Percentiles rank a stretch among this genome's conserved stretches.
phyloP scores from a whole-genome alignment of 2,113 vertebrate genomes.

The Scartelaos histophorus region DNA sequence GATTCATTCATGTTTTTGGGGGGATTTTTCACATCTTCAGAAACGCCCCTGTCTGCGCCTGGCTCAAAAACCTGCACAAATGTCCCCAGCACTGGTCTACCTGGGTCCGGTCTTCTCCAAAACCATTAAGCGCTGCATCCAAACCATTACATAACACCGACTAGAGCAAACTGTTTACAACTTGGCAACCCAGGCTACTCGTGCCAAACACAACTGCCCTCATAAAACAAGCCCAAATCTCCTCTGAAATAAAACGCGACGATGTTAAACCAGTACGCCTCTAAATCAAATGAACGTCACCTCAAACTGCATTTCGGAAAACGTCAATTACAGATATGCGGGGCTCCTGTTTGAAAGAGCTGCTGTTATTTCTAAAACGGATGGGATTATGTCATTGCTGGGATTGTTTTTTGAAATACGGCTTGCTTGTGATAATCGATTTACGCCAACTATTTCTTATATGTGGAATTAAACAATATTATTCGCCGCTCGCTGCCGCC shows the following conservation, averaged over 20 bases:
- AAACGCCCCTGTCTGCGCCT: neutral
- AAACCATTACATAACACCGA: conserved; percentile 8
- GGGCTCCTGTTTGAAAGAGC: rapidly evolving
- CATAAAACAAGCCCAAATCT: neutral
- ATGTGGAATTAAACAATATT: conserved; percentile 29
- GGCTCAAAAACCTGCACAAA: neutral
- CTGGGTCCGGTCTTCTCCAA: neutral
- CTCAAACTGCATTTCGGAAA: conserved; percentile 11
- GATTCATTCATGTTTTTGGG: neutral
- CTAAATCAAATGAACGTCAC: conserved; percentile 17
- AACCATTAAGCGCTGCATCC: conserved; percentile 4
- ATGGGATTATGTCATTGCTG: rapidly evolving
- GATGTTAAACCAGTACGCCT: neutral
- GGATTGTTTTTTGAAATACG: neutral
- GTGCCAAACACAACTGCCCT: neutral
- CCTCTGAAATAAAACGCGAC: neutral
- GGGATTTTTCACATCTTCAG: neutral
- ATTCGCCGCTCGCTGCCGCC: conserved; percentile 22
- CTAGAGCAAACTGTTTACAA: neutral
- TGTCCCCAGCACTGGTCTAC: neutral
- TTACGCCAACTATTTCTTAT: rapidly evolving
- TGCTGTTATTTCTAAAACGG: neutral
- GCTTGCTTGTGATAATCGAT: neutral
- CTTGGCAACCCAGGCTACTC: neutral
- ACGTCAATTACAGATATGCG: neutral